Conservation (phyloP, 2,888 invertebrate genomes). For the Sesamia inferens region DNA sequence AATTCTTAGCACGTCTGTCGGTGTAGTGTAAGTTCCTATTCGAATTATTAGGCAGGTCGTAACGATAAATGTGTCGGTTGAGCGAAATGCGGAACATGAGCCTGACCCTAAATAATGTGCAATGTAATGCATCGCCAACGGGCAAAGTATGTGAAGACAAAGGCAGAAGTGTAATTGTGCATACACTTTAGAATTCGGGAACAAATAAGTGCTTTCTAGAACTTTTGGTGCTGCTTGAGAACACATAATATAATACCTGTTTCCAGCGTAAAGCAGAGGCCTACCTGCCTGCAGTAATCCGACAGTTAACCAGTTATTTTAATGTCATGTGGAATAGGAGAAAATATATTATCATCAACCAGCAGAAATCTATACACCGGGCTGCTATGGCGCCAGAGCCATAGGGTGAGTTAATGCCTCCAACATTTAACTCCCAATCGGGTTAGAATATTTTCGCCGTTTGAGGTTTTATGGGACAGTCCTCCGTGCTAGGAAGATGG, state of each 20-base stretch:
- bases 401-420: too few relatives aligned
- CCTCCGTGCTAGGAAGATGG: too few relatives aligned
- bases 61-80: conserved; percentile 41
- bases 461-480: too few relatives aligned
- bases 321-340: too few relatives aligned
- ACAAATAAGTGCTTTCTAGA: background rate
- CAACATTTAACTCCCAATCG: too few relatives aligned
- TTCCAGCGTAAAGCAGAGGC: background rate
- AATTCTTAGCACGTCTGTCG: conserved; percentile 49
- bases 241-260: background rate
- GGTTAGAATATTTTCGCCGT: too few relatives aligned
- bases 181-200: conserved; percentile 7
- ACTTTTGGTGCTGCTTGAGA: background rate
- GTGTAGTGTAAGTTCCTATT: conserved; percentile 36
- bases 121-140: conserved; percentile 14
- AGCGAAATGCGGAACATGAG: conserved; percentile 11
- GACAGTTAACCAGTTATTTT: too few relatives aligned
- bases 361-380: background rate
- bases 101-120: conserved; percentile 43
- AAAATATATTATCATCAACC: background rate
- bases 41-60: conserved; percentile 48
- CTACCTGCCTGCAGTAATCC: too few relatives aligned
- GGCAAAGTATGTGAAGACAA: conserved; percentile 1
- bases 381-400: background rate
- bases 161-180: background rate